Base-by-base conservation (phyloP, 2,797 vertebrate genomes). In the Acanthornis magna region DNA sequence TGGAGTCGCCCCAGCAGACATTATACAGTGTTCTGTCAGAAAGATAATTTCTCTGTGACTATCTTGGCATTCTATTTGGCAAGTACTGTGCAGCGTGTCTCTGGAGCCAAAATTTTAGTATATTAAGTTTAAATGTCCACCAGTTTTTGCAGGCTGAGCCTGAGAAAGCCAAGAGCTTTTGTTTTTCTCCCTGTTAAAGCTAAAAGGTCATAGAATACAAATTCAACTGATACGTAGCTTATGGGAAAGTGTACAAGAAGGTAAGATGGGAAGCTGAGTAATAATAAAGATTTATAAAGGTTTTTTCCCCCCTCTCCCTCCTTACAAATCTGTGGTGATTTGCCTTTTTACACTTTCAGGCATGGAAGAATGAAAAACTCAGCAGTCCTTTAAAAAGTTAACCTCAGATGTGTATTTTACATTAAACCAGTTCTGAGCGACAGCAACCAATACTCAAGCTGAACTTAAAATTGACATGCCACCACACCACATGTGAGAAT, bases 61-160 rank as follows among this genome's bases (percentile, higher is more conserved):
- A 3, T n/a, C 18, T 11, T 57, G 57, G 26, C n/a, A n/a, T 86
- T 84, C 19, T 43, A 2, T 76, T 53, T 82, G 36, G 25, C 27
- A 85, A 67, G 13, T 67, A 70, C 16, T 43, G 42, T 3, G 2
- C 29, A 53, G 10, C 0, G 0, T 58, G 13, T 38, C 47, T 85
- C 63, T 72, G 43, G 30, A 73, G 79, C 47, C 12, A 15, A 78
- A 51, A 80, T 82, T 53, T 80, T 61, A 74, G 36, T 48, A 13
- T 27, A 48, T 48, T 94, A 5, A 62, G 25, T 34, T 67, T 47
- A 25, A n/a, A 58, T 20, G 16, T 65, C 47, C 34, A 22, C 25
- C 47, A 42, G 8, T 75, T 93, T 76, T 67, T 81, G 63, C 14
- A 57, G 32, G 5, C 30, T 48, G 34, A 91, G 30, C 43, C 63